A percentile compares a stretch with the other conserved stretches of the same genome.
phyloP scores from a whole-genome alignment of 1,140 invertebrate genomes.

The Drosophila oshimai region DNA sequence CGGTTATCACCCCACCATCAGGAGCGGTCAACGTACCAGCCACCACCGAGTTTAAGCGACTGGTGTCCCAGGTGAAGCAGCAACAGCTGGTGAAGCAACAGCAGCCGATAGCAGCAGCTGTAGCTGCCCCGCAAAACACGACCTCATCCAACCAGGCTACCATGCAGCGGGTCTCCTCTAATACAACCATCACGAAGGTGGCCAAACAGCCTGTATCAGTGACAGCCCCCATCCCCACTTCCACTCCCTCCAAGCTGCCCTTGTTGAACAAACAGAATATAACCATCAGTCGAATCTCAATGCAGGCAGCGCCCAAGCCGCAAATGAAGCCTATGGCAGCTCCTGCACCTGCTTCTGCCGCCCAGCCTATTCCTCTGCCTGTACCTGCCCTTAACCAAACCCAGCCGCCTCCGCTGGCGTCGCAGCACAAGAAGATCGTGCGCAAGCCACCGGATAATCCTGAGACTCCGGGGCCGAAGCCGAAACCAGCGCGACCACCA shows the following conservation, averaged over 20 bases:
- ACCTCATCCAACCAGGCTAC: slow-evolving; percentile 41
- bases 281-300: slow-evolving; percentile 69
- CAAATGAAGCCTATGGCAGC: slow-evolving; percentile 16
- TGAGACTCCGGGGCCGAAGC: neutral
- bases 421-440: slow-evolving; percentile 25
- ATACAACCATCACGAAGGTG: slow-evolving; percentile 64
- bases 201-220: slow-evolving; percentile 25
- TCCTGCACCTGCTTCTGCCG: neutral
- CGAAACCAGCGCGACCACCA: neutral
- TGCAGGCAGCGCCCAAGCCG: slow-evolving; percentile 20
- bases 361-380: slow-evolving; percentile 4
- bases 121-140: neutral
- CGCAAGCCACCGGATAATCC: slow-evolving; percentile 10
- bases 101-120: slow-evolving; percentile 9
- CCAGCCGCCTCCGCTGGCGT: slow-evolving; percentile 11
- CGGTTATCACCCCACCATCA: neutral
- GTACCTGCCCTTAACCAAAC: slow-evolving; percentile 9
- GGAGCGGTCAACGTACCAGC: neutral
- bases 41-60: slow-evolving; percentile 43
- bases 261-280: slow-evolving; percentile 73
- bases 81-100: slow-evolving; percentile 34
- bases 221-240: neutral
- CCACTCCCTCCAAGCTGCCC: slow-evolving; percentile 51
- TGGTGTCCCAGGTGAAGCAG: slow-evolving; percentile 30
- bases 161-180: slow-evolving; percentile 66